Conservation (phyloP, 2,113 vertebrate species). For the Scopus umbretta region DNA sequence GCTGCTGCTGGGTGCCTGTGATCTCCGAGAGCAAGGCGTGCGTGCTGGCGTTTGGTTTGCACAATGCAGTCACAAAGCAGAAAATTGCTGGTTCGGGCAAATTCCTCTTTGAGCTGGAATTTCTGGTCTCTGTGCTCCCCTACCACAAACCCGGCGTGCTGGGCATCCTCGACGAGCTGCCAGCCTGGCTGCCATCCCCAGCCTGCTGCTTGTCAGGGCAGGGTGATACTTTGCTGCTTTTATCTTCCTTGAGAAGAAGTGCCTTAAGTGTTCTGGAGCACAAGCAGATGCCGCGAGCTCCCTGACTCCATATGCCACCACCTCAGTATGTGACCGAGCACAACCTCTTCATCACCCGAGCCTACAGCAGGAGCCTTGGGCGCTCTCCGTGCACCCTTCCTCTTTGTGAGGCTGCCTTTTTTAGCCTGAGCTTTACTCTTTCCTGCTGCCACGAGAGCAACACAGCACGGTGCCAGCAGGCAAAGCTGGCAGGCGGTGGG, state of each 20-base stretch:
- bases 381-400: neutral
- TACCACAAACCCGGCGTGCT: fast-evolving
- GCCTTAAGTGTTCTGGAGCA: neutral
- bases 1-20: neutral
- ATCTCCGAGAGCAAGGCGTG: fast-evolving
- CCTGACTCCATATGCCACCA: neutral
- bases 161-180: neutral
- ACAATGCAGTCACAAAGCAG: neutral
- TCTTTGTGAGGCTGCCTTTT: neutral
- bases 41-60: neutral
- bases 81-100: neutral
- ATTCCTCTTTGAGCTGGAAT: neutral
- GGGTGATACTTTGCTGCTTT: neutral
- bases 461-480: neutral
- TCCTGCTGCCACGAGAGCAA: neutral
- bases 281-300: neutral
- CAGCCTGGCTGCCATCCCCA: neutral
- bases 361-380: neutral
- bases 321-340: neutral
- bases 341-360: neutral
- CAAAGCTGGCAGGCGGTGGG: neutral
- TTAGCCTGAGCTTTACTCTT: neutral
- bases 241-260: neutral
- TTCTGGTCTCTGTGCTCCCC: neutral
- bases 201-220: neutral